phyloP scores from a whole-genome alignment of 2,797 vertebrate species.

The Falco concolor region DNA sequence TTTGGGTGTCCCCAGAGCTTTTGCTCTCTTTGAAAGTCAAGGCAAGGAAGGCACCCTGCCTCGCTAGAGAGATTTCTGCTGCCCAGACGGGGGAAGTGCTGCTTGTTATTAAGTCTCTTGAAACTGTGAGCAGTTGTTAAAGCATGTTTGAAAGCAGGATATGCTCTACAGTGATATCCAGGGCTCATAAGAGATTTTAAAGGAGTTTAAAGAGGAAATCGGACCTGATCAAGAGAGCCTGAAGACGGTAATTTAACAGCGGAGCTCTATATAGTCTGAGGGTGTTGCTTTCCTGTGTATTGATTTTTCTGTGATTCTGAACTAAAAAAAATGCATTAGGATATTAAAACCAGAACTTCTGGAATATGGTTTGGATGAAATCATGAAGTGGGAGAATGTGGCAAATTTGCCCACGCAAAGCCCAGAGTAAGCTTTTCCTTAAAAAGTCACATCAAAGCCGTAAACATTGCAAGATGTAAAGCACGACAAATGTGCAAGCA shows the following conservation, averaged over 20 bases:
- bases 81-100: slow-evolving; percentile 46
- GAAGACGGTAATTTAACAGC: slow-evolving; percentile 12
- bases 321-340: slow-evolving; percentile 24
- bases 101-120: slow-evolving; percentile 46
- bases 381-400: slow-evolving; percentile 48
- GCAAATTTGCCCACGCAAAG: slow-evolving; percentile 41
- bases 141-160: slow-evolving; percentile 47
- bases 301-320: slow-evolving; percentile 48
- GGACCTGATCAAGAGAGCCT: slow-evolving; percentile 25
- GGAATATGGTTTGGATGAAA: slow-evolving; percentile 62
- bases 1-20: slow-evolving; percentile 25
- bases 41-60: slow-evolving; percentile 54
- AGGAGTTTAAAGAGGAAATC: slow-evolving; percentile 57
- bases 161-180: slow-evolving; percentile 37
- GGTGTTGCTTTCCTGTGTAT: slow-evolving; percentile 17
- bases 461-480: slow-evolving; percentile 64
- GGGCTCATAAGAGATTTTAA: slow-evolving; percentile 43
- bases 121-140: slow-evolving; percentile 41
- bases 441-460: slow-evolving; percentile 63
- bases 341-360: slow-evolving; percentile 68
- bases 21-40: slow-evolving; percentile 47
- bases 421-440: slow-evolving; percentile 28
- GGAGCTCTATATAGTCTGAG: neutral
- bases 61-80: slow-evolving; percentile 16
- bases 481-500: neutral